phyloP scores from a whole-genome alignment of 2,113 vertebrate genomes.

The Cairina moschata region DNA sequence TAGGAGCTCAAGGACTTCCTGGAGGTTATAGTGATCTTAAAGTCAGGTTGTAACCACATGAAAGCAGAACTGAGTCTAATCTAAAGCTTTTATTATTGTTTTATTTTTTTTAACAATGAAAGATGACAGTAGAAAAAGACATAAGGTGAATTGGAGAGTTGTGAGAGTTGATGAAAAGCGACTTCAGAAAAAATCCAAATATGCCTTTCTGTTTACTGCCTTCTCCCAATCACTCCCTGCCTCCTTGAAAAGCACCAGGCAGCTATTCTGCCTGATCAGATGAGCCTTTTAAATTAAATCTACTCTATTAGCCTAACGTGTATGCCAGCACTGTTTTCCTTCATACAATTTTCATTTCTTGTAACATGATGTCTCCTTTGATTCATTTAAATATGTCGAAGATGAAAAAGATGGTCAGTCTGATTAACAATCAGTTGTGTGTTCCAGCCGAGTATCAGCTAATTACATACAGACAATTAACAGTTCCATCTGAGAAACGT shows the following conservation, averaged over 20 bases:
- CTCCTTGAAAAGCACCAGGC: not conserved
- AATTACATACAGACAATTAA: not conserved
- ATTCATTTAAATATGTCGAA: not conserved
- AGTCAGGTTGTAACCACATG: not conserved
- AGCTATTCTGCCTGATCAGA: not conserved
- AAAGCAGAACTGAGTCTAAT: not conserved
- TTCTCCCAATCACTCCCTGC: not conserved
- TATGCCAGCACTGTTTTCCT: not conserved
- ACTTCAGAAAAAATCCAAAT: not conserved
- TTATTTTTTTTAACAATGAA: not conserved
- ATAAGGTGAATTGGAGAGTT: not conserved
- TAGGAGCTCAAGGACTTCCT: not conserved
- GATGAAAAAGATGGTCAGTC: not conserved
- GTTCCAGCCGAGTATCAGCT: not conserved
- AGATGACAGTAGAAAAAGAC: not conserved
- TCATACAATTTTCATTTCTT: slow-evolving; percentile 4
- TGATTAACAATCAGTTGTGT: not conserved
- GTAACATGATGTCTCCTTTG: not conserved
- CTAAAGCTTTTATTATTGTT: no score
- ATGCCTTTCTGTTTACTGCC: not conserved
- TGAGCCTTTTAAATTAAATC: slow-evolving; percentile 8
- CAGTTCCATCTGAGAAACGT: not conserved
- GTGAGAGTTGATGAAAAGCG: not conserved
- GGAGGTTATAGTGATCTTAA: not conserved
- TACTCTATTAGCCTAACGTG: not conserved